Evolutionary conservation across 1,140 invertebrate genomes (phyloP).

Genomic region (Procambarus clarkii): DNA sequence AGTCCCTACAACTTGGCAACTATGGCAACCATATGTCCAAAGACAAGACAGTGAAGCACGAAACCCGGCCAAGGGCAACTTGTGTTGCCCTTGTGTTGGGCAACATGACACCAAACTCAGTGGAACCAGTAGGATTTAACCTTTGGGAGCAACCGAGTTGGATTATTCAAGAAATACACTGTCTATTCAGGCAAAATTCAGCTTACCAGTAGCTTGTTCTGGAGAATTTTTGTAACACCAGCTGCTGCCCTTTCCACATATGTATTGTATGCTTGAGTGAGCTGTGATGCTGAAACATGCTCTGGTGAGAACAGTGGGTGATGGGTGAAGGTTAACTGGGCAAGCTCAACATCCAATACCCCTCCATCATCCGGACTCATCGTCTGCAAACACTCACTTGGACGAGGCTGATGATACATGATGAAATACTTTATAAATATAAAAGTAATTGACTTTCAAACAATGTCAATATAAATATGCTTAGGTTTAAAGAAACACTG

Average conservation of each 20-base stretch:
- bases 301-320: slow-evolving; percentile 54
- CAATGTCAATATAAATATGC: too few relatives aligned
- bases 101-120: too few relatives aligned
- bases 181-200: too few relatives aligned
- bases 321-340: slow-evolving; percentile 25
- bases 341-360: slow-evolving; percentile 42
- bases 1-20: too few relatives aligned
- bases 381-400: slow-evolving; percentile 22
- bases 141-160: too few relatives aligned
- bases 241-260: slow-evolving; percentile 9
- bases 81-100: too few relatives aligned
- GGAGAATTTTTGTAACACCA: slow-evolving; percentile 18
- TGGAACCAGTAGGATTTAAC: too few relatives aligned
- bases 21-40: too few relatives aligned
- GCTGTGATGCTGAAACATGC: slow-evolving; percentile 42
- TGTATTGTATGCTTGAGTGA: slow-evolving; percentile 22
- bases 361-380: slow-evolving; percentile 28
- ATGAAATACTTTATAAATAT: background rate
- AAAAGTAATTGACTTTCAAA: background rate
- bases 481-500: too few relatives aligned
- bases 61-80: too few relatives aligned
- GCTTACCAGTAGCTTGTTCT: slow-evolving; percentile 29
- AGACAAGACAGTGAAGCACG: too few relatives aligned
- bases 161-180: too few relatives aligned
- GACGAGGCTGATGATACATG: slow-evolving; percentile 4